A percentile compares a stretch with the other conserved stretches of the same genome.
These are phyloP conservation scores for Calliopsis andreniformis DNA, from an alignment of 1,140 invertebrate genomes.

Conservation along the genomic window DNA sequence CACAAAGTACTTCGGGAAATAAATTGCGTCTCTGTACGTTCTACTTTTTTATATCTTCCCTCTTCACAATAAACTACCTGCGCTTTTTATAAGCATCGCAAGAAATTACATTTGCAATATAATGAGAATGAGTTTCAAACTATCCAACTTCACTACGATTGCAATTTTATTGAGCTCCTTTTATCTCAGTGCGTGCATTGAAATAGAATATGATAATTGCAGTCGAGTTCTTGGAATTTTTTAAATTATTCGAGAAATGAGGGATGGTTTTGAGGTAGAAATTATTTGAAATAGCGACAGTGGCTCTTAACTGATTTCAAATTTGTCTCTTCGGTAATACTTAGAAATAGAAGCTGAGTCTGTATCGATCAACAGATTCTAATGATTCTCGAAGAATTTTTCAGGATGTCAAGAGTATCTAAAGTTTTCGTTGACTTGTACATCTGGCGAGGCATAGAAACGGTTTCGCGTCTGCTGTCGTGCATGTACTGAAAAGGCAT, in stretches of 20 bases:
- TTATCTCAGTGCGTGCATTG: too few species aligned
- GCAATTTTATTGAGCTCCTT: too few species aligned
- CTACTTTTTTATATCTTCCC: not conserved
- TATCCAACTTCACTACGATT: too few species aligned
- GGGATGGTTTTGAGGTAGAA: too few species aligned
- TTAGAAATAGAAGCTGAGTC: too few species aligned
- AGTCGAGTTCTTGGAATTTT: too few species aligned
- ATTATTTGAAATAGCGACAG: too few species aligned
- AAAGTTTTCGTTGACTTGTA: not conserved
- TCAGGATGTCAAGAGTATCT: not conserved
- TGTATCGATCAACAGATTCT: too few species aligned
- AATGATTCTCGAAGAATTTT: not conserved
- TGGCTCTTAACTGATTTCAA: too few species aligned
- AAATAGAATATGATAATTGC: too few species aligned
- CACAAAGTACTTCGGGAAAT: not conserved
- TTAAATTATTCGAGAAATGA: too few species aligned
- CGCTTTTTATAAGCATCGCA: not conserved
- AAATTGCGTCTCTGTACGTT: not conserved
- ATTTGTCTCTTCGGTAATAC: too few species aligned
- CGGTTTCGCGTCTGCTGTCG: not conserved
- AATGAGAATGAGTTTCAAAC: not conserved
- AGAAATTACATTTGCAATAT: not conserved
- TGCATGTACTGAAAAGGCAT: constrained; percentile 13
- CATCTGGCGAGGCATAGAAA: not conserved
- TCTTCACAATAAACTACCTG: not conserved